Percentiles rank a stretch among this genome's conserved stretches.
Conservation (phyloP, 2,888 invertebrate species). For the Meganola albula region DNA sequence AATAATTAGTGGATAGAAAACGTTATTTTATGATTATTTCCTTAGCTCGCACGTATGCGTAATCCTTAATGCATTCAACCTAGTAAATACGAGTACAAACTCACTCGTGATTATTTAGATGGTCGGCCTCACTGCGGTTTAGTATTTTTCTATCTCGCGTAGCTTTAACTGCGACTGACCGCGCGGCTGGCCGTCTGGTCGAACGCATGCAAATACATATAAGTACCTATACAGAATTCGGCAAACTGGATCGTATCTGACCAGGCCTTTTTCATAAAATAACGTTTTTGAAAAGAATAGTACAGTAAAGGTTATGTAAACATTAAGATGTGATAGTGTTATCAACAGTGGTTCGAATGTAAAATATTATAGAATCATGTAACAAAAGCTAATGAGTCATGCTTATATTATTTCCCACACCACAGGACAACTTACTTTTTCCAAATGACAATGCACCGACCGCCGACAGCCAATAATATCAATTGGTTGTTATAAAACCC, state of each 20-base stretch:
- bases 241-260: too few species aligned
- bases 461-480: constrained; percentile 56
- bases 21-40: constrained; percentile 16
- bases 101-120: too few species aligned
- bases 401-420: constrained; percentile 43
- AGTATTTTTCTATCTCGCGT: too few species aligned
- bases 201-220: too few species aligned
- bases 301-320: constrained; percentile 14
- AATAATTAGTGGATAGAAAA: constrained; percentile 1
- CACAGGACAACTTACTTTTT: constrained; percentile 63
- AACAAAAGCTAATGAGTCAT: constrained; percentile 44
- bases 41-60: too few species aligned
- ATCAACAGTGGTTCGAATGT: constrained; percentile 23
- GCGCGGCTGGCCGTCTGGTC: too few species aligned
- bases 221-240: too few species aligned
- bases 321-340: constrained; percentile 20
- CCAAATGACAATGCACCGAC: constrained; percentile 45
- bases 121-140: too few species aligned
- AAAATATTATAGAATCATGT: constrained; percentile 18
- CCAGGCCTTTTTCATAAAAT: constrained; percentile 10
- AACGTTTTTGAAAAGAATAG: constrained; percentile 14
- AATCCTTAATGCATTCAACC: too few species aligned
- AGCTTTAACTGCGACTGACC: too few species aligned
- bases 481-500: constrained; percentile 61
- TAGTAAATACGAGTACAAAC: too few species aligned